Evolutionary conservation across 2,888 invertebrate genomes (phyloP), one percentile per base, ranked within the genome.

Genomic region (Chymomyza amoena): DNA sequence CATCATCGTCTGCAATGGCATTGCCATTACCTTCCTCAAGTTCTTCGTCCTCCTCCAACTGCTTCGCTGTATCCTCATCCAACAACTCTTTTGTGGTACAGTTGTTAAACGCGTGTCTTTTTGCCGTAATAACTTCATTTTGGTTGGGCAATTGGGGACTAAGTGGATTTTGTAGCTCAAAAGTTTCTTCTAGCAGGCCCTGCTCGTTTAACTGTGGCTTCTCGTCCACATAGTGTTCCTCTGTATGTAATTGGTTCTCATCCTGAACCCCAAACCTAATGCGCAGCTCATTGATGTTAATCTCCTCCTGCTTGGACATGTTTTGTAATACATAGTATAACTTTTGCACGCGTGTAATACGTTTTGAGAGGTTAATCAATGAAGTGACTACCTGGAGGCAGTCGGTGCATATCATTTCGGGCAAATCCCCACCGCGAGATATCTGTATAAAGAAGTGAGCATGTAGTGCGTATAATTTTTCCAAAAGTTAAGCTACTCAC

Each of bases 341-440:
- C 59, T 88, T 84, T 62, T 91, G 90, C 15, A 91, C 90, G 1
- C 90, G 86, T 0, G 81, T 78, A 3, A 90, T 82, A 2, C 89
- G 88, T 32, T 90, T 87, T 13, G 87, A 81, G 60, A 91, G 90
- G 0, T 87, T 87, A 0, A 87, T 81, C 61, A 91, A 65, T 2
- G 83, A 79, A 0, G 88, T 87, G 6, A 91, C 79, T 18, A 90
- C 56, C 0, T 86, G 77, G 45, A 90, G 77, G 62, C 91, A 91
- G 50, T 83, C 84, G 1, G 76, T 77, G 66, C 91, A 91, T 10
- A 91, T 79, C 75, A 78, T 82, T 54, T 88, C 85, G 0, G 91
- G 90, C 60, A 89, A 70, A 4, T 80, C 83, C 39, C 90, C 90
- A 1, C 85, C 80, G 2, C 79, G 76, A 4, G 77, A 83, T 28